Evolutionary conservation across 2,888 invertebrate genomes (phyloP).

Genomic region (Caenorhabditis virilis): DNA sequence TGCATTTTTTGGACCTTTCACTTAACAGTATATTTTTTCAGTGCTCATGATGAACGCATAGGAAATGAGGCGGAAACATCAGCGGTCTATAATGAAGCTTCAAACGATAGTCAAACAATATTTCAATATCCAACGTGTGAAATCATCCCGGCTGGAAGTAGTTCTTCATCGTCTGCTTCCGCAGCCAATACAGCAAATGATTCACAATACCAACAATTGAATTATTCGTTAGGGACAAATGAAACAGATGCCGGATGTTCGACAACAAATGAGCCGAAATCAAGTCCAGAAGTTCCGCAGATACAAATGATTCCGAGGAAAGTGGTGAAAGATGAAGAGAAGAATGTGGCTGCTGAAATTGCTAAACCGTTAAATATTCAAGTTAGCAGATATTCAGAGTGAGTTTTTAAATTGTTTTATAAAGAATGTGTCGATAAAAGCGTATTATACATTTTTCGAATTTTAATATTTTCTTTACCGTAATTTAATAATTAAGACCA

Average conservation of each 20-base stretch:
- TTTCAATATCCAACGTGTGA: too few relatives aligned
- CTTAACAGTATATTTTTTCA: too few relatives aligned
- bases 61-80: too few relatives aligned
- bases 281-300: constrained; percentile 8
- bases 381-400: constrained; percentile 7
- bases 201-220: too few relatives aligned
- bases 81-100: too few relatives aligned
- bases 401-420: not conserved
- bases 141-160: not conserved
- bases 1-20: too few relatives aligned
- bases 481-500: not conserved
- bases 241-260: not conserved
- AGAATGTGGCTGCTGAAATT: not conserved
- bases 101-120: too few relatives aligned
- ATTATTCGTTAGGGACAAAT: too few relatives aligned
- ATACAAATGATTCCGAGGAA: constrained; percentile 18
- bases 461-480: not conserved
- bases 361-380: constrained; percentile 13
- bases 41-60: too few relatives aligned
- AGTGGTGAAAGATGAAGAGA: not conserved
- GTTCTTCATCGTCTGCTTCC: too few relatives aligned
- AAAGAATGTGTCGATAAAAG: not conserved
- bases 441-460: not conserved
- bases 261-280: too few relatives aligned
- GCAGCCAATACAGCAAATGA: too few relatives aligned